phyloP scores from a whole-genome alignment of 1,140 invertebrate genomes.

The Muscidifurax raptorellus region DNA sequence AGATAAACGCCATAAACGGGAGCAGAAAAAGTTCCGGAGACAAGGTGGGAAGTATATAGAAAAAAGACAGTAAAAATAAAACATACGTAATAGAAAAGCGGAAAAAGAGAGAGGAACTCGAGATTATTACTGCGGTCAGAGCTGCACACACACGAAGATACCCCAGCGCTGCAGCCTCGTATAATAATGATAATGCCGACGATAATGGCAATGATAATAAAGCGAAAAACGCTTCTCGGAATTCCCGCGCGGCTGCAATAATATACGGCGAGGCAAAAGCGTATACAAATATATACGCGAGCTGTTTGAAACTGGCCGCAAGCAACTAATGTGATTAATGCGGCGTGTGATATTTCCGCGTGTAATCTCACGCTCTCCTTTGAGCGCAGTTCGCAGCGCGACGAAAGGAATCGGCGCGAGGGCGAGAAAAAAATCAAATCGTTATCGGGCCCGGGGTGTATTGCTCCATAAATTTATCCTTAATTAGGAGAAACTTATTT shows the following conservation, averaged over 20 bases:
- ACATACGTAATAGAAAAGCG: constrained; percentile 18
- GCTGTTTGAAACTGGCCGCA: not conserved
- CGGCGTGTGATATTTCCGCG: not conserved
- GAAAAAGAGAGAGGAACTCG: constrained; percentile 50
- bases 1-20: not conserved
- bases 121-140: constrained; percentile 62
- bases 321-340: not conserved
- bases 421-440: not conserved
- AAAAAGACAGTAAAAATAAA: constrained; percentile 1
- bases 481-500: constrained; percentile 40
- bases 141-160: constrained; percentile 29
- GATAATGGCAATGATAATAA: constrained; percentile 64
- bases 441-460: not conserved
- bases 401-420: not conserved
- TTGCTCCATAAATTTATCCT: constrained; percentile 3
- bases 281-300: not conserved
- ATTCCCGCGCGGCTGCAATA: constrained; percentile 29
- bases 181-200: constrained; percentile 59
- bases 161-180: not conserved
- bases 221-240: constrained; percentile 54
- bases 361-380: not conserved
- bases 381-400: not conserved
- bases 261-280: too few species aligned
- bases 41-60: too few species aligned
- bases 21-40: not conserved